Base-by-base conservation (phyloP, 1,140 invertebrate genomes). In the Probaryconus sp. region DNA sequence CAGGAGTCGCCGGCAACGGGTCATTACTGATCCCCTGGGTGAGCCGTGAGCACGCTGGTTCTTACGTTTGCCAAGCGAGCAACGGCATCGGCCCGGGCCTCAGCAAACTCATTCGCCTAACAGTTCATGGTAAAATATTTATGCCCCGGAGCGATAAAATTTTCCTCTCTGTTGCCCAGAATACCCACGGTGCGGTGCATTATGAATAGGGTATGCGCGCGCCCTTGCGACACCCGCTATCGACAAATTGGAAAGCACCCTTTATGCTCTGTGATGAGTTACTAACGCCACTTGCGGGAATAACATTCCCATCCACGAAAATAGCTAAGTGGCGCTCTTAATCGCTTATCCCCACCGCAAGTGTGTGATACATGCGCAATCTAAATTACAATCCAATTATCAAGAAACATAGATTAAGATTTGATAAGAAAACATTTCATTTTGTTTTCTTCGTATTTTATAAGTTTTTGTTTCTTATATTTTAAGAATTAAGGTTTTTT, bases 71-170 rank as follows among this genome's bases (percentile, higher is more conserved):
- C 77, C 90, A 92, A 76, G 90, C 91, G 9, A 89, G 88, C 83
- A 93, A 93, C 82, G 89, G 89, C 2, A 89, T 92, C 50, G 91
- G 91, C 1, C 88, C 90, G 6, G 91, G 89, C 42, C 88, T 93
- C 75, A 92, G 91, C 83, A 90, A 92, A 85, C 89, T 92, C 58
- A 89, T 93, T 72, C 88, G 87, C 55, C 88, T 93, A 61, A 90
- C 89, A 69, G 91, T 93, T 38, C 90, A 91, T 74, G 90, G 91
- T 92, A 88, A 89, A 85, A 83, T 84, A 85, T 85, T 85, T 76
- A 85, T 70, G 33, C 45, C 48, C 5, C 14, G 13, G 64, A 53
- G 37, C 53, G 40, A 73, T 77, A 70, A 72, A 72, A 69, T 68
- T 64, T 64, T 56, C 50, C 20, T 43, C 45, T 26, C 17, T 11